Base-by-base conservation (phyloP, 1,140 invertebrate genomes). In the Sweltsa coloradensis region DNA sequence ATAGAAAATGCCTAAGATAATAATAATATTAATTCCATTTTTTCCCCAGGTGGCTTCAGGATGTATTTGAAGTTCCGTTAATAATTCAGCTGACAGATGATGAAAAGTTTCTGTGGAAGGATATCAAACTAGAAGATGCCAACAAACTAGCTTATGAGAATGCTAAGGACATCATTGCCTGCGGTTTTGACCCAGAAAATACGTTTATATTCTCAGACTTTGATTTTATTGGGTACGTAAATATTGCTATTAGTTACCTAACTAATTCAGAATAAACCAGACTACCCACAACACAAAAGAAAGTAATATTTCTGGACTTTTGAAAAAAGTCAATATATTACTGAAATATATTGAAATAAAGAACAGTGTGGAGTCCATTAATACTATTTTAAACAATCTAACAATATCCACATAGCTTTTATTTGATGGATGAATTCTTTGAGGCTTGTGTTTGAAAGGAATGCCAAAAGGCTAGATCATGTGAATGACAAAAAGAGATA, bases 171-270 rank as follows among this genome's bases (percentile, higher is more conserved):
- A 99, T 99, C 41, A 95, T 99, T 55, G 92, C 96, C 9, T 81
- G 89, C 60, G 96, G 95, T n/a, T 99, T 99, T 69, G 86, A 97
- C 69, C 58, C 78, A 1, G 74, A 90, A 2, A 99, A 97, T 57
- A 99, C 97, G 0, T 99, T 99, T 63, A 96, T 99, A 50, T 99
- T 99, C 60, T 89, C 85, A 45, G 84, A 99, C 72, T 73, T 96
- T 37, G 80, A 89, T 51, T 97, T 91, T 66, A 92, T 99, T 62
- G 90, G 93, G 89, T 93, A 67, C 60, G 68, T 60, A 19, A 26
- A 36, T 13, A 47, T n/a, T n/a, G n/a, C n/a, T n/a, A n/a, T n/a
- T n/a, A n/a, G n/a, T n/a, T n/a, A n/a, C n/a, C n/a, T 25, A 6
- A 42, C 45, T 27, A 16, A 24, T 39, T 6, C 27, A 51, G 21